Evolutionary conservation across 1,140 invertebrate genomes (phyloP), one percentile per base, ranked within the genome.

Genomic region (Plectus sambesii): DNA sequence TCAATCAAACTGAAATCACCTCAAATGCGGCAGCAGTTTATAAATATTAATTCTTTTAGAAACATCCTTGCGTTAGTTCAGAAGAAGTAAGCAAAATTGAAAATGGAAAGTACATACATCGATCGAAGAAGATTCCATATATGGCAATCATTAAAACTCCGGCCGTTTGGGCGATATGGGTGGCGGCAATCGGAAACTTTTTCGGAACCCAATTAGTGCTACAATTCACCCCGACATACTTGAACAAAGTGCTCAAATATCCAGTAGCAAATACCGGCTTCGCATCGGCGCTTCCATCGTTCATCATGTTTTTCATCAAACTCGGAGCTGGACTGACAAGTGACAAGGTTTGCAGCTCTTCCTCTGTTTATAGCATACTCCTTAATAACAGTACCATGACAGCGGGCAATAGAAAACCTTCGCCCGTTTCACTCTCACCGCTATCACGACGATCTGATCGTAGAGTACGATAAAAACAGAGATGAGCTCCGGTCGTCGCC

Each of bases 191-290:
- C 38, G 44, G 54, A 20, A 38, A n/a, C 22, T 29, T 24, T 29
- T 25, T 51, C 4, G 56, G 53, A 4, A 37, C 50, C 25, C 41
- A 29, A 37, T 38, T 56, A n/a, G 56, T 56, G 25, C 24, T 53
- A 6, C 55, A 56, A 8, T 56, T 39, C 36, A 56, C 54, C 6
- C 54, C 54, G 23, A 24, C 45, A 17, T 56, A 59, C 42, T 48
- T 56, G 49, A 55, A 56, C 37, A 33, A 56, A 20, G 53, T 58
- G 47, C 37, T 4, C 4, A 39, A 44, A 33, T 51, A 46, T 26
- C 42, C 49, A 38, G 49, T 51, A 8, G 23, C 44, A 44, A 41
- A 44, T 23, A 51, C 49, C 1, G 49, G 49, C 3, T 26, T 41
- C 12, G 44, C 38, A 33, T 41, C 37, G 20, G 49, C 49, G 17